Base-by-base conservation (phyloP, 2,888 invertebrate species). In the Helleia helle region DNA sequence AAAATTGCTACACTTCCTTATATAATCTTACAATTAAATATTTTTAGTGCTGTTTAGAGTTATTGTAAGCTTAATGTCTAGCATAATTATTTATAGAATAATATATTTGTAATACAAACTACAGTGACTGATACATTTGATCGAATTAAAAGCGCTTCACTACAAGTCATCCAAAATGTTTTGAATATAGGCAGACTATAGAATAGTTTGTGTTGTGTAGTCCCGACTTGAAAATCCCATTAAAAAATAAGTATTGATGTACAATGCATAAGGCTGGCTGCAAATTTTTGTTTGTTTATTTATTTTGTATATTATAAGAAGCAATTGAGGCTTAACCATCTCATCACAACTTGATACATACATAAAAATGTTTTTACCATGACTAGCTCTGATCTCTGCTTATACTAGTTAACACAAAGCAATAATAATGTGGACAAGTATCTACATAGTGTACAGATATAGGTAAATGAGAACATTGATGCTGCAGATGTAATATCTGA, bases 151-250 rank as follows among this genome's bases (percentile, higher is more conserved):
- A 38, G 12, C 26, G 27, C 27, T 31, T 30, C 39, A 25, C 4
- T 12, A 13, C 25, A 39, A 25, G 30, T 45, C 48, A 50, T 48
- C 53, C 50, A 52, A 56, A 51, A 47, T 54, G 46, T 55, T 52
- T 51, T 47, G 43, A 46, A 50, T 48, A 40, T 46, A 43, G 44
- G 39, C 47, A 45, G 49, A 40, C 24, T 49, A 50, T 51, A 53
- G 59, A 53, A 62, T 66, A 65, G 52, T 75, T 61, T 70, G 66
- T 77, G 72, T 81, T 77, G 80, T 80, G 72, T 75, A 71, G 79
- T 83, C 81, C 76, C 59, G 57, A 68, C 59, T 60, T 50, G 48
- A 55, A 46, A 47, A 43, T 44, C 48, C 48, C 47, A 50, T 47
- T 42, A 46, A 46, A 46, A 46, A 45, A 42, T 42, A 46, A 46